phyloP scores from a whole-genome alignment of 2,797 vertebrate species.

The Xiphophorus birchmanni region DNA sequence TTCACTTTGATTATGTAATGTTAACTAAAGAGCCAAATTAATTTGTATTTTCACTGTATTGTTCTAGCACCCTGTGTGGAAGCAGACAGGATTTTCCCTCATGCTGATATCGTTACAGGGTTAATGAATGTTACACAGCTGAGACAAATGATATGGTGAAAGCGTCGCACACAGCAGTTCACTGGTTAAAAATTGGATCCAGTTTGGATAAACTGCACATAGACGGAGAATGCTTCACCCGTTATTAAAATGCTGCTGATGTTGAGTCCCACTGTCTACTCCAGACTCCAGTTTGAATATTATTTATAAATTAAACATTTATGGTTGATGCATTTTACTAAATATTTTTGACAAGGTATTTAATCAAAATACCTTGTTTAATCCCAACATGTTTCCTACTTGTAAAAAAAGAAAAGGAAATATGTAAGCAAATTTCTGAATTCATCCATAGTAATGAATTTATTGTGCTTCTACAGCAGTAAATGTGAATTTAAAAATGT shows the following conservation, averaged over 20 bases:
- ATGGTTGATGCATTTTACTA: background rate
- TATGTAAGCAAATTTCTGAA: background rate
- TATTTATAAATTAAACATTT: background rate
- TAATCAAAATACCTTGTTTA: background rate
- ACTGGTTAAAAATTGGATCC: background rate
- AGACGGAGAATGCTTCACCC: background rate
- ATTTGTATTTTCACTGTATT: background rate
- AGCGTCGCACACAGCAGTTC: conserved; percentile 5
- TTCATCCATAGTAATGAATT: background rate
- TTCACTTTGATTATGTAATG: conserved; percentile 8
- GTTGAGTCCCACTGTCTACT: background rate
- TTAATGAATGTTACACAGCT: conserved; percentile 17
- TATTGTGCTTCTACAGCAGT: background rate
- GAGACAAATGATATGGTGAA: conserved; percentile 3
- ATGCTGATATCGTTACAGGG: background rate
- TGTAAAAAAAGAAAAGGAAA: background rate
- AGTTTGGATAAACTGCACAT: background rate
- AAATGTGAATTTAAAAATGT: background rate
- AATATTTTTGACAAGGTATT: background rate
- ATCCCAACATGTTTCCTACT: background rate
- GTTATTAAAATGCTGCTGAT: conserved; percentile 4
- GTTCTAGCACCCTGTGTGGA: background rate
- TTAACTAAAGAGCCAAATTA: background rate
- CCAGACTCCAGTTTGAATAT: background rate
- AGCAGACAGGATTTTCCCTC: conserved; percentile 6